Evolutionary conservation across 30 jellyfish, hydroid and myxozoan species (phyloP).

Genomic region (Chrysaora quinquecirrha): DNA sequence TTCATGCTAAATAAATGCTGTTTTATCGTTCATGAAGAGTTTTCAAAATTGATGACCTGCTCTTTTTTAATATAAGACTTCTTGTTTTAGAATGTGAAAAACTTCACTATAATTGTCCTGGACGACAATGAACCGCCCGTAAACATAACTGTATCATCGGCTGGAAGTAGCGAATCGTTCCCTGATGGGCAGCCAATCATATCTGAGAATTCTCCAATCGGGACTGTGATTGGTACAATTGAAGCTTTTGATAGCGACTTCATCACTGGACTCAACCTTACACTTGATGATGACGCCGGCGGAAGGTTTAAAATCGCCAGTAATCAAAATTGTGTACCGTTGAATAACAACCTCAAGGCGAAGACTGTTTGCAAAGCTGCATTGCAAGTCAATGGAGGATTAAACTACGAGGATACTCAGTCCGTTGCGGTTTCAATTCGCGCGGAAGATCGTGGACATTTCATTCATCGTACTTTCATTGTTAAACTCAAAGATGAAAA

Average conservation of each 20-base stretch:
- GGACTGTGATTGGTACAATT: slow-evolving; percentile 73
- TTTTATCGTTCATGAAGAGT: too few relatives aligned
- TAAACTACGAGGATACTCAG: slow-evolving; percentile 62
- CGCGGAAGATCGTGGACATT: slow-evolving; percentile 68
- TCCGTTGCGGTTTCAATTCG: slow-evolving; percentile 21
- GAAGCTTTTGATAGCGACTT: slow-evolving; percentile 72
- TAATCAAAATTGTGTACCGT: slow-evolving; percentile 24
- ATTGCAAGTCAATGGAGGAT: slow-evolving; percentile 46
- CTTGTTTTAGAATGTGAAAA: slow-evolving; percentile 32
- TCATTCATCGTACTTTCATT: slow-evolving; percentile 26
- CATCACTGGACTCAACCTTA: slow-evolving; percentile 47
- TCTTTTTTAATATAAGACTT: too few relatives aligned
- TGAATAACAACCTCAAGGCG: slow-evolving; percentile 1
- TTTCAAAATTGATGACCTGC: too few relatives aligned
- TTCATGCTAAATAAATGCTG: too few relatives aligned
- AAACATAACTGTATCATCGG: slow-evolving; percentile 56
- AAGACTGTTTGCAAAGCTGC: slow-evolving; percentile 57
- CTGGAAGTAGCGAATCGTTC: slow-evolving; percentile 15
- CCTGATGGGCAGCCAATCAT: slow-evolving; percentile 46
- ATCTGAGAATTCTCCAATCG: slow-evolving; percentile 60
- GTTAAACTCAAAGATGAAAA: slow-evolving; percentile 57
- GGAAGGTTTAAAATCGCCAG: slow-evolving; percentile 56
- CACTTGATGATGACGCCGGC: slow-evolving; percentile 68
- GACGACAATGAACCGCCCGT: slow-evolving; percentile 84
- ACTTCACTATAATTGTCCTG: slow-evolving; percentile 38